These are phyloP conservation scores for Dasypogon diadema DNA, from an alignment of 2,888 invertebrate species.

Conservation along the genomic window DNA sequence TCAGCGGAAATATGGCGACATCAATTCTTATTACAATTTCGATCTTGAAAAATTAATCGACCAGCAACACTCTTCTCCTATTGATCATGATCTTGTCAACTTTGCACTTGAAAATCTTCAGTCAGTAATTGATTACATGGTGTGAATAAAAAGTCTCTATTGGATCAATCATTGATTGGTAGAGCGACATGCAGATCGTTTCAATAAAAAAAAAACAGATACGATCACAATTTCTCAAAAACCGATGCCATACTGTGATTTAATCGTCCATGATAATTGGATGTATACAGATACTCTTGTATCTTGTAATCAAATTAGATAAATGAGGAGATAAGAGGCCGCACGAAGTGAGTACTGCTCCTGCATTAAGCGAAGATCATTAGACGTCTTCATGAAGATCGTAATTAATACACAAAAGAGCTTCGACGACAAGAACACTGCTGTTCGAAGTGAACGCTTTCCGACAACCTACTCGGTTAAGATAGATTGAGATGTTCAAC, in stretches of 20 bases:
- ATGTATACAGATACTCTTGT: constrained; percentile 1
- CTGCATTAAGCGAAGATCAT: not conserved
- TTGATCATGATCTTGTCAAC: constrained; percentile 46
- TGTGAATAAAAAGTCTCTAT: constrained; percentile 38
- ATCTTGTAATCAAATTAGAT: constrained; percentile 32
- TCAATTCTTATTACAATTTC: constrained; percentile 27
- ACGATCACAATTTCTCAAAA: not conserved
- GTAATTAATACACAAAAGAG: constrained; percentile 27
- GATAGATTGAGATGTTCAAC: constrained; percentile 17
- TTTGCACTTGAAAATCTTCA: constrained; percentile 42
- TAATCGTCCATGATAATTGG: constrained; percentile 3
- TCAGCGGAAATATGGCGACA: constrained; percentile 14
- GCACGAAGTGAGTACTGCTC: constrained; percentile 8
- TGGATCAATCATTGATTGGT: constrained; percentile 26
- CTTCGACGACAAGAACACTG: constrained; percentile 25
- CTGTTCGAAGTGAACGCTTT: constrained; percentile 8
- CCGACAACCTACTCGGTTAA: not conserved
- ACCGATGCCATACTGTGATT: constrained; percentile 1
- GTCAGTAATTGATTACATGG: constrained; percentile 29
- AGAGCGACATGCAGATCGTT: constrained; percentile 14
- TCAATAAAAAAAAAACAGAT: not conserved
- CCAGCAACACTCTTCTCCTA: constrained; percentile 18
- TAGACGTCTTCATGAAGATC: constrained; percentile 5
- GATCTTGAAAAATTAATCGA: constrained; percentile 44
- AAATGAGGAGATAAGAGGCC: constrained; percentile 20